phyloP scores from a whole-genome alignment of 2,888 invertebrate genomes.

The Ophonus ardosiacus region DNA sequence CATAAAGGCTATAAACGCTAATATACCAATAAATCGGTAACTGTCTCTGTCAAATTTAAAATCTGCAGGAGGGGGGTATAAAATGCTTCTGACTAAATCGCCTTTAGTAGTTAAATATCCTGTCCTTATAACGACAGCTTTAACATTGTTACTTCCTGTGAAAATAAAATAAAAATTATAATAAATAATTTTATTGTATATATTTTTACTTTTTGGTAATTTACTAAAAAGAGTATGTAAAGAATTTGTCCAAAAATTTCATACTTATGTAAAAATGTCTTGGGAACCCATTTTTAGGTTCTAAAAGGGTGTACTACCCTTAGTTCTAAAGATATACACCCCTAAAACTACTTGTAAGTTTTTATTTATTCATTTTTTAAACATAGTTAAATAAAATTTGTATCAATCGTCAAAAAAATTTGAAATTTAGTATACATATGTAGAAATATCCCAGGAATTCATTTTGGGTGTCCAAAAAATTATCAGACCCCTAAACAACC shows the following conservation, averaged over 20 bases:
- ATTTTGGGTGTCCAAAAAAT: too few relatives aligned
- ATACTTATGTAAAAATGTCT: not conserved
- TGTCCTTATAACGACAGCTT: conserved; percentile 88
- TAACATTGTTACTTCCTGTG: conserved; percentile 68
- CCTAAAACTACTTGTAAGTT: not conserved
- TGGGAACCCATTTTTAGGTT: not conserved
- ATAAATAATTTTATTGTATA: too few relatives aligned
- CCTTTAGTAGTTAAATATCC: conserved; percentile 96
- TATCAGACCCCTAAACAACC: not conserved
- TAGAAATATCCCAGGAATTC: not conserved
- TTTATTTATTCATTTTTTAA: not conserved
- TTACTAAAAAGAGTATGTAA: too few relatives aligned
- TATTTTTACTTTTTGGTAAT: too few relatives aligned
- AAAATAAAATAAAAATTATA: not conserved
- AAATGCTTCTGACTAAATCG: conserved; percentile 90
- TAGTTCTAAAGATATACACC: not conserved
- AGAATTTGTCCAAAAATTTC: not conserved
- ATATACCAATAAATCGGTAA: conserved; percentile 90
- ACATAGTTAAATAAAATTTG: not conserved
- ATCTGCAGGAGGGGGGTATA: conserved; percentile 97
- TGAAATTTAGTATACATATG: not conserved
- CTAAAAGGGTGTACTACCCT: not conserved
- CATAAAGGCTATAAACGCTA: conserved; percentile 86
- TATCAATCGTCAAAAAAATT: not conserved
- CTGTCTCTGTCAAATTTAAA: conserved; percentile 97